Base-by-base conservation (phyloP, 2,888 invertebrate genomes). In the Petrolisthes manimaculis region DNA sequence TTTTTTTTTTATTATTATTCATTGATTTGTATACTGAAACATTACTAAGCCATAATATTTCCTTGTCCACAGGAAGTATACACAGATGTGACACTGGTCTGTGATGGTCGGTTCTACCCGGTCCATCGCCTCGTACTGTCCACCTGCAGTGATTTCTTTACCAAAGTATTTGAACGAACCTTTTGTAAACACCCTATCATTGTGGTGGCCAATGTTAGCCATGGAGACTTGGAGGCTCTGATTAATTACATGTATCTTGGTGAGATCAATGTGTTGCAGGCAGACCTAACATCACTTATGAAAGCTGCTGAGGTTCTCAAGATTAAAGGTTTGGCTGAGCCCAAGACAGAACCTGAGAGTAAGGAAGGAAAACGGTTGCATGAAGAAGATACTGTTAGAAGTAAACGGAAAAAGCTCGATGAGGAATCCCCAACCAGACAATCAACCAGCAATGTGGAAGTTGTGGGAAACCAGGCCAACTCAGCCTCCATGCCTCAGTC, bases 131-230 rank as follows among this genome's bases (percentile, higher is more conserved):
- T 86, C 51, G 86, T 86, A 6, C 81, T 86, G 12, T 86, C 86
- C 37, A 86, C 86, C 5, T 86, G 86, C 75, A 86, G 86, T 86
- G 81, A 86, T 21, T 86, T 81, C 55, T 86, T 86, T 81, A 74
- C 81, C 74, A 54, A 81, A 24, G 74, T 86, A 54, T 86, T 86
- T 75, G 80, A 81, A 24, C 53, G 56, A 67, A 86, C 86, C 8
- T 55, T 53, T 51, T 86, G 86, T 74, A 86, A 86, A 74, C 81
- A 86, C 74, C 86, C 86, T 24, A 81, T 86, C 2, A 54, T 86
- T 21, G 77, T 86, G 8, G 61, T 86, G 14, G 86, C 86, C 21
- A 86, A 86, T 81, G 75, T 86, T 14, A 54, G 21, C 14, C 74
- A 75, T 51, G 74, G 74, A 75, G 86, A 86, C 12, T 37, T 86